Base-by-base conservation (phyloP, 2,797 vertebrate genomes). In the Aldrovandia affinis region DNA sequence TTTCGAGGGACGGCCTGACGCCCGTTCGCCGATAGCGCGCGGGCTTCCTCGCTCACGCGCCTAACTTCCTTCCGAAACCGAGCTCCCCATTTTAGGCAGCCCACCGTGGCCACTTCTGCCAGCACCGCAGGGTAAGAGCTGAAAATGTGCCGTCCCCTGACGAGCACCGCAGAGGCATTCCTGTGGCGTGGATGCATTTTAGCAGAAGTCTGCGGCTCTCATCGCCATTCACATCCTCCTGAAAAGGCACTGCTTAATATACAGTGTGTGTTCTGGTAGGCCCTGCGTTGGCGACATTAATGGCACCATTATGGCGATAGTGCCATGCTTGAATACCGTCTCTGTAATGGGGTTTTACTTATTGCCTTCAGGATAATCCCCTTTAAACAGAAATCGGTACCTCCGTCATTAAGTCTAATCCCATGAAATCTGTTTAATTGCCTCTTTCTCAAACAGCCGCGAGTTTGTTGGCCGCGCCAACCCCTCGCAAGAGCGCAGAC, bases 321-420 rank as follows among this genome's bases (percentile, higher is more conserved):
- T 63, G 82, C 86, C 84, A 83, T 81, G 84, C 85, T 81, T 79
- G 83, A 81, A 83, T 83, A 78, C 77, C 54, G 33, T 86, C 82
- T 82, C 83, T 85, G 78, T 86, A 87, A 89, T 83, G 83, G 81
- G 83, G 80, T 86, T 85, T 82, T 82, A 83, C 86, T 87, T 86
- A 83, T 85, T 83, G 84, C 85, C 75, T 86, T 83, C 52, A 83
- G 83, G 83, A 86, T 88, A 90, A 91, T 89, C 88, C 81, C 82
- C 78, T 87, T 86, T 86, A 86, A 85, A 89, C 86, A 85, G 86
- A 84, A 88, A 90, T 70, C 85, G 73, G 85, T 83, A 87, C 87
- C 83, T 85, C 79, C 78, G 83, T 79, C 83, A 83, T 85, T 83
- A 89, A 83, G 25, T 82, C 79, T 88, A 88, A 88, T 86, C 81